These are phyloP conservation scores for Sylvilagus floridanus DNA, from an alignment of 2,797 vertebrate species.

Conservation along the genomic window DNA sequence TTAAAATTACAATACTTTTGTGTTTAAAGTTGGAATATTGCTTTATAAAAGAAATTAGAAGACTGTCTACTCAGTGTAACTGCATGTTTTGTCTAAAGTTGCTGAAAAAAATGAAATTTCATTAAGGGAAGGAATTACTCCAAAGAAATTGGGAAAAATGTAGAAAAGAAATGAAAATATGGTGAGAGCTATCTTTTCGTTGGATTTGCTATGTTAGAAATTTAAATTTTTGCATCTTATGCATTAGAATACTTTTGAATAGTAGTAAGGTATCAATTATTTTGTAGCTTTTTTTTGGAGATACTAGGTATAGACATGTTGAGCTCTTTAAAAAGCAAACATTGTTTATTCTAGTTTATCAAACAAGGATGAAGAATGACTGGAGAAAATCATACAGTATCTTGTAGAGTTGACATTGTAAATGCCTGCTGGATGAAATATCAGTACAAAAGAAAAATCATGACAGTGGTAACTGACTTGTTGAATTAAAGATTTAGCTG, in stretches of 20 bases:
- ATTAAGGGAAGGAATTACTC: neutral
- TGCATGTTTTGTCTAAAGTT: slow-evolving; percentile 7
- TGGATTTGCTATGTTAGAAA: slow-evolving; percentile 37
- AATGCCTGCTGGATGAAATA: neutral
- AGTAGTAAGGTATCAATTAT: neutral
- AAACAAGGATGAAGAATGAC: slow-evolving; percentile 29
- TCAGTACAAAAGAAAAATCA: neutral
- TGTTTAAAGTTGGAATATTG: slow-evolving; percentile 28
- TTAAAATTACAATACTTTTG: neutral
- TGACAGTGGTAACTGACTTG: neutral
- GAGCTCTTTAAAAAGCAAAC: slow-evolving; percentile 10
- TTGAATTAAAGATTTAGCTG: neutral
- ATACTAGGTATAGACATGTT: neutral
- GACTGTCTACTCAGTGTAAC: neutral
- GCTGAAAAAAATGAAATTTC: neutral
- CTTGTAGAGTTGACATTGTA: neutral
- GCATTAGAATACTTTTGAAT: slow-evolving; percentile 34
- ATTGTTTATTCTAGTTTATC: neutral
- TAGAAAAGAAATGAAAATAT: slow-evolving; percentile 35
- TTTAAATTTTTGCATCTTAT: neutral
- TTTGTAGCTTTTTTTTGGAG: neutral
- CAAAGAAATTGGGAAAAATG: neutral
- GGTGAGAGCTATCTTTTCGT: neutral
- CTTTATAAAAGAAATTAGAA: neutral
- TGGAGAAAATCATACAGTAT: neutral